Conservation (phyloP, 2,113 vertebrate species). For the Megaceryle torquata region DNA sequence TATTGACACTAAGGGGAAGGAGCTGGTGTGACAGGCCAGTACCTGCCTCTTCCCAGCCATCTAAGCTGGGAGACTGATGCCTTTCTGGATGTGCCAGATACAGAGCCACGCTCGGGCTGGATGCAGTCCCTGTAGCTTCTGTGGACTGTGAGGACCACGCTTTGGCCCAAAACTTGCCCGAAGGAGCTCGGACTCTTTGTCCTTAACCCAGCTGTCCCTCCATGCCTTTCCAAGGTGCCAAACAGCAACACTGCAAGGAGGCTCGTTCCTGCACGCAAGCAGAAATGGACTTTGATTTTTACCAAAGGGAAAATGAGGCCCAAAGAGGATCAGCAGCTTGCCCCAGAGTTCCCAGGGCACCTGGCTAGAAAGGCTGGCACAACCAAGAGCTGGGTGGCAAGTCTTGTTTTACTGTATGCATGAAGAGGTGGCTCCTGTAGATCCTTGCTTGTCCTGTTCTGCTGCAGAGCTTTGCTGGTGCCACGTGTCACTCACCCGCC, state of each 20-base stretch:
- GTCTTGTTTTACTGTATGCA: neutral
- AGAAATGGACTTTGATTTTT: neutral
- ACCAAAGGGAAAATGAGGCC: neutral
- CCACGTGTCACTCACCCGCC: neutral
- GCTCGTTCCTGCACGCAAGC: neutral
- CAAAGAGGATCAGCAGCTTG: neutral
- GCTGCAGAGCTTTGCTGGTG: neutral
- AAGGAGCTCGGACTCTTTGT: neutral
- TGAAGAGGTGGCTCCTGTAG: neutral
- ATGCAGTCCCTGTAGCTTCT: rapidly evolving
- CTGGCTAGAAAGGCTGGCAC: neutral
- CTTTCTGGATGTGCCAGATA: neutral
- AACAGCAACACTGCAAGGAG: neutral
- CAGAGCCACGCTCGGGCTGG: neutral
- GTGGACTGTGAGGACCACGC: neutral
- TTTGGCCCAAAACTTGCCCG: neutral
- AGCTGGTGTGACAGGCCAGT: neutral
- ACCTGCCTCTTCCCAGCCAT: neutral
- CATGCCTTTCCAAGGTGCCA: neutral
- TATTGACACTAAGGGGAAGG: neutral
- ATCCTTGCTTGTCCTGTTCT: neutral
- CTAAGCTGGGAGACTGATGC: neutral
- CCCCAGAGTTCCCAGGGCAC: neutral
- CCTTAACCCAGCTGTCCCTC: neutral
- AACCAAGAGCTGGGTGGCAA: neutral